Percentiles rank a stretch among this genome's conserved stretches.
Conservation (phyloP, 2,113 vertebrate genomes). For the Elephantulus edwardii region DNA sequence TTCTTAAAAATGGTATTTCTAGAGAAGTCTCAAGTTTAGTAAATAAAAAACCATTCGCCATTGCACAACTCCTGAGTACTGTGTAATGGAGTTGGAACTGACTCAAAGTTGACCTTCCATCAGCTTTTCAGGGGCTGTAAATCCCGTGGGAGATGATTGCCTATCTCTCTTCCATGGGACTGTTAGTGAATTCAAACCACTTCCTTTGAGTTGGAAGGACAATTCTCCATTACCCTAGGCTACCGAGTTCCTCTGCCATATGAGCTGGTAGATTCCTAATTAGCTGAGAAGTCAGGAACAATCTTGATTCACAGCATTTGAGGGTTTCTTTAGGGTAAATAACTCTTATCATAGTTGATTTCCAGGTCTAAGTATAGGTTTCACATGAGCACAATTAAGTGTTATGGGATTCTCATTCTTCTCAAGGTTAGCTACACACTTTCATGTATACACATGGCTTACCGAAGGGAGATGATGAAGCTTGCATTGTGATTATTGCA, state of each 20-base stretch:
- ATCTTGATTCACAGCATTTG: background rate
- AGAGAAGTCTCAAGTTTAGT: constrained; percentile 44
- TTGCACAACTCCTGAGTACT: background rate
- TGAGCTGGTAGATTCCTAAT: background rate
- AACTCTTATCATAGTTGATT: background rate
- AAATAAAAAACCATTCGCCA: constrained; percentile 28
- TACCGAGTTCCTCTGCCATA: background rate
- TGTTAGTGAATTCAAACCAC: no score
- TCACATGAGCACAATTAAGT: no score
- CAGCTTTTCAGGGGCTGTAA: no score
- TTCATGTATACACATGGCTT: background rate
- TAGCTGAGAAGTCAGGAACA: background rate
- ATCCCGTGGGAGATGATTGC: no score
- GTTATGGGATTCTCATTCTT: no score
- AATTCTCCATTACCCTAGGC: background rate
- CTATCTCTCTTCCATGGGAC: no score
- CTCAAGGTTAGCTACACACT: no score
- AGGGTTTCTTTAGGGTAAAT: background rate
- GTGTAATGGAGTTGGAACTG: background rate
- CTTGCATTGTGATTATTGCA: background rate
- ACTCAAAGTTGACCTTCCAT: background rate
- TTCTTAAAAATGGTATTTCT: no score
- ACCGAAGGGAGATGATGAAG: background rate
- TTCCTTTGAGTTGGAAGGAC: no score
- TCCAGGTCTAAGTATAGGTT: background rate